Evolutionary conservation across 2,797 vertebrate species (phyloP).

Genomic region (Apodemus agrarius): DNA sequence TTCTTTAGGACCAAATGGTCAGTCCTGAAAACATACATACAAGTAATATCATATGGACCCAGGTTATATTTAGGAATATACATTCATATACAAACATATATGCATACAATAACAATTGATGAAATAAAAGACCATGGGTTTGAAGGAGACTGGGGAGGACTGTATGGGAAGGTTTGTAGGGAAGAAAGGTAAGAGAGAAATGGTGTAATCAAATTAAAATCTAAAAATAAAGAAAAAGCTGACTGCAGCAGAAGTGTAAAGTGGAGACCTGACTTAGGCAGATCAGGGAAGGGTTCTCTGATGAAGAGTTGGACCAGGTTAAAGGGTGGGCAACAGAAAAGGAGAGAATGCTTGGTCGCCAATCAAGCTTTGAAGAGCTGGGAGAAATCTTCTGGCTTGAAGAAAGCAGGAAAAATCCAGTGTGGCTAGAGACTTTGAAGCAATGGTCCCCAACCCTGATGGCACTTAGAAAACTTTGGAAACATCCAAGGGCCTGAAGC

Average conservation of each 20-base stretch:
- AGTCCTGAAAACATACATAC: background rate
- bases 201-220: background rate
- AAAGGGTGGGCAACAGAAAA: background rate
- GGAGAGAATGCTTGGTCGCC: background rate
- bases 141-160: no score
- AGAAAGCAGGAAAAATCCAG: background rate
- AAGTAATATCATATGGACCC: background rate
- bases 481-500: background rate
- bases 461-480: background rate
- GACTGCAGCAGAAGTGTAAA: background rate
- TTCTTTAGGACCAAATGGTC: background rate
- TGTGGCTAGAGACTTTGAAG: background rate
- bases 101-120: background rate
- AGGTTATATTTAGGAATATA: background rate
- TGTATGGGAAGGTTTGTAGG: background rate
- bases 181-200: background rate
- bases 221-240: background rate
- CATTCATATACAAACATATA: no score
- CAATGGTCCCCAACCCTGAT: background rate
- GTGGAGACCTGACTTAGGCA: background rate
- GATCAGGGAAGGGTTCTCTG: background rate
- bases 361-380: conserved; percentile 4
- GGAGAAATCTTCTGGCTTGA: background rate
- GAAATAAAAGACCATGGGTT: background rate
- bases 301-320: background rate